Evolutionary conservation across 2,113 vertebrate species (phyloP), one percentile per base, ranked within the genome.

Genomic region (Brevimyrus niger): DNA sequence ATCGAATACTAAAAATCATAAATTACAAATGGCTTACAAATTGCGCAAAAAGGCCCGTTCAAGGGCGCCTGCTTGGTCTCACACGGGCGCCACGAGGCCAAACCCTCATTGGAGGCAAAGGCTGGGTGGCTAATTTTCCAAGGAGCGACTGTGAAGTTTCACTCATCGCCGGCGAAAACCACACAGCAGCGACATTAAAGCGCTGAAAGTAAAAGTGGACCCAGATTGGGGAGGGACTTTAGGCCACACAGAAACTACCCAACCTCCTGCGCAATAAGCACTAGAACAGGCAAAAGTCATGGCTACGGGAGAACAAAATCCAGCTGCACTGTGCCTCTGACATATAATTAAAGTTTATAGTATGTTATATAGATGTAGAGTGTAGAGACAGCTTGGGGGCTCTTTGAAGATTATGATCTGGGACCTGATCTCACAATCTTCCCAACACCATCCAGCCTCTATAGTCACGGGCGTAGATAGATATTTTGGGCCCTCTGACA

Each of bases 71-170:
- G n/a, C 73, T 73, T 46, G 27, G 58, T 73, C 65, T 88, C 88
- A 50, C 48, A 55, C 0, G 51, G 38, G 23, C 21, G 23, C 21
- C 51, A 6, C 3, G 17, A 46, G 46, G 47, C 69, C 69, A 21
- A 19, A 69, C 11, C 27, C 83, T 69, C 50, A 88, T 92, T 91
- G 91, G 90, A 92, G 92, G 90, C 92, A 91, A 93, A 90, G 94
- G 91, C 89, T 91, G 91, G 90, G 87, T 91, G 93, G 94, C 58
- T 92, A 89, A 92, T 89, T 80, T 80, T 80, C 91, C 93, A 88
- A 88, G 88, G 92, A 92, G 89, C 89, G 55, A 88, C 91, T 88
- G 82, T 23, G 69, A 19, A 83, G 21, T 89, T 88, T 90, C 51
- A 73, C 88, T 93, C 91, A 90, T 91, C 90, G 90, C 90, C 88